Evolutionary conservation across 2,888 invertebrate genomes (phyloP).

Genomic region (Acanthococcus lagerstroemiae): DNA sequence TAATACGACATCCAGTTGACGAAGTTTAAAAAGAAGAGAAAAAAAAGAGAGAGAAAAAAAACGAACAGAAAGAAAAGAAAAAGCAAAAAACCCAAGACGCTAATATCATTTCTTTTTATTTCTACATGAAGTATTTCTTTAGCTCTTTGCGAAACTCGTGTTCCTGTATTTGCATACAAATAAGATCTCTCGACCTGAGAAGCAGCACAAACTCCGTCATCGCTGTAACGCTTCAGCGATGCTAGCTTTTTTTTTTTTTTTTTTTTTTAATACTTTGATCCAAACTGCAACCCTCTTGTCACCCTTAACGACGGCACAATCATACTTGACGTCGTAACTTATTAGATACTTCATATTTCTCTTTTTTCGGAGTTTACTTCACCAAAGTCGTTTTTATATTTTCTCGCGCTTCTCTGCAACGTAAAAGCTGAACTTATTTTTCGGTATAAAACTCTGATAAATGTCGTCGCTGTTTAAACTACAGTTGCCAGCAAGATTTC

Average conservation of each 20-base stretch:
- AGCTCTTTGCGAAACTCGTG: slow-evolving; percentile 29
- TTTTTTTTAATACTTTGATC: slow-evolving; percentile 29
- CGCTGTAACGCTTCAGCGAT: slow-evolving; percentile 27
- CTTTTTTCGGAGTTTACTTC: background rate
- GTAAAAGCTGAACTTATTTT: background rate
- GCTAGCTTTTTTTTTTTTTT: slow-evolving; percentile 10
- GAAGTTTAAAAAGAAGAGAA: slow-evolving; percentile 25
- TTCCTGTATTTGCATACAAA: slow-evolving; percentile 31
- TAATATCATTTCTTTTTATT: slow-evolving; percentile 31
- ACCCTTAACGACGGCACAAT: slow-evolving; percentile 27
- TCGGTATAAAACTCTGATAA: background rate
- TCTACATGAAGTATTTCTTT: slow-evolving; percentile 30
- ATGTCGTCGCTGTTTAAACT: background rate
- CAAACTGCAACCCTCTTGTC: slow-evolving; percentile 29
- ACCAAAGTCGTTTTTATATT: background rate
- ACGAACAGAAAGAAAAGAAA: slow-evolving; percentile 2
- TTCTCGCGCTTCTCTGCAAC: background rate
- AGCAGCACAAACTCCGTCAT: slow-evolving; percentile 26
- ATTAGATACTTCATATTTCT: slow-evolving; percentile 30
- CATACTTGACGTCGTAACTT: slow-evolving; percentile 30
- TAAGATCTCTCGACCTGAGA: slow-evolving; percentile 28
- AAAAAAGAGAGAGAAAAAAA: slow-evolving; percentile 15
- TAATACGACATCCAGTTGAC: slow-evolving; percentile 30
- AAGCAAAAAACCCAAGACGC: slow-evolving; percentile 29
- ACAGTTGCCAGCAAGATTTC: too few relatives aligned